Base-by-base conservation (phyloP, 2,888 invertebrate species). In the Autographa gamma region DNA sequence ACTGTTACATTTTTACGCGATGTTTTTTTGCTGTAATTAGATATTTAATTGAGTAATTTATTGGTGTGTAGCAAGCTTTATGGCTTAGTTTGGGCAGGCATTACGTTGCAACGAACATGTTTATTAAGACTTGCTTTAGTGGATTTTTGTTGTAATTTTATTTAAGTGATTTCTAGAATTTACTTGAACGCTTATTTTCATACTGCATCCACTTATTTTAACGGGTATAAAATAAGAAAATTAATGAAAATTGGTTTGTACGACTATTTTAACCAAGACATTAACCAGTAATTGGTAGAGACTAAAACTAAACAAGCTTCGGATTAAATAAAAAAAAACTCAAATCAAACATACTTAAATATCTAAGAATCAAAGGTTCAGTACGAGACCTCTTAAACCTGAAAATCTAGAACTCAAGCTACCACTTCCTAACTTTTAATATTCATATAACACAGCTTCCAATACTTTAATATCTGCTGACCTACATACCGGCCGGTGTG, bases 1-100 rank as follows among this genome's bases (percentile, higher is more conserved):
- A 9, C 54, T 60, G 69, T 67, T 65, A 71, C 76, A 83, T 82
- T 81, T 84, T 83, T 81, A 84, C 63, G 69, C 71, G 72, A 63
- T 70, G 38, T 38, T 69, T 86, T 93, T 93, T 93, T 91, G 84
- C 83, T 79, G 82, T 89, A 89, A 91, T 93, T 89, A 90, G 79
- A 81, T 77, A 74, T 79, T 87, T 92, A 92, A 93, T 92, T 93
- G 90, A 90, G 86, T 91, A 88, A 91, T 93, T 93, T 93, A 93
- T 92, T 85, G 81, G 77, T 81, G 79, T 86, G 87, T 79, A 84
- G 86, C 84, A 80, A 86, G 85, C 72, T 89, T 88, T 87, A 87
- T 73, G 65, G 64, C 77, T 73, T 73, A 79, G 81, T 84, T 85
- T 76, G 83, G 83, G 65, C 77, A 69, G 68, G 66, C 66, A 68